Evolutionary conservation across 2,888 invertebrate species (phyloP), one percentile per base, ranked within the genome.

Genomic region (Hermaeophaga mercurialis): DNA sequence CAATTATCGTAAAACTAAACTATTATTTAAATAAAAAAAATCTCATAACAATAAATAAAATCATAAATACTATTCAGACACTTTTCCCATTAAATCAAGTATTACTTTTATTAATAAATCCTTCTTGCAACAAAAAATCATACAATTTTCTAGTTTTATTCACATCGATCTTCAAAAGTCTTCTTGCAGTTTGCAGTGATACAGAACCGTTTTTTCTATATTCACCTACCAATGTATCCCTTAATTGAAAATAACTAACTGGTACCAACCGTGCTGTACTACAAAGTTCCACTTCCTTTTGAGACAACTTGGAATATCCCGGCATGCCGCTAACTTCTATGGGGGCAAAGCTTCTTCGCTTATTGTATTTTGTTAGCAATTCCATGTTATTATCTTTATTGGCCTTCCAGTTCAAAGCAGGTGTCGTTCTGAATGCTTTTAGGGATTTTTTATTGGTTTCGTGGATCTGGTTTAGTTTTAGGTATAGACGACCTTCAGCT

Each of bases 111-210:
- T 80, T 82, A 62, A 91, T 85, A 73, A 85, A 87, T 22, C 90
- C 90, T 73, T 89, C 85, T 66, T 84, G 79, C 53, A 87, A 78
- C 19, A 93, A 80, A 75, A 89, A 86, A 79, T 91, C 89, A 79
- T 89, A 91, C 69, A 95, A 85, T 76, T 91, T 91, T 61, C 94
- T 84, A 0, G 95, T 96, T 76, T 91, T 91, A 76, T 94, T 94
- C 1, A 96, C 96, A 80, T 96, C 95, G 66, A 96, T 96, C 78
- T 94, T 95, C 31, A 95, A 84, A 38, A 94, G 81, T 36, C 83
- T 83, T 47, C 96, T 80, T 0, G 95, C 95, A 72, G 92, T 91
- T 1, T 91, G 85, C 59, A 96, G 79, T 59, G 88, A 83, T 4
- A 96, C 78, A 56, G 83, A 85, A 0, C 90, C 89, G 57, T 83